A percentile compares a stretch with the other conserved stretches of the same genome.
Evolutionary conservation across 1,140 invertebrate species (phyloP).

Genomic region (Aethina tumida): DNA sequence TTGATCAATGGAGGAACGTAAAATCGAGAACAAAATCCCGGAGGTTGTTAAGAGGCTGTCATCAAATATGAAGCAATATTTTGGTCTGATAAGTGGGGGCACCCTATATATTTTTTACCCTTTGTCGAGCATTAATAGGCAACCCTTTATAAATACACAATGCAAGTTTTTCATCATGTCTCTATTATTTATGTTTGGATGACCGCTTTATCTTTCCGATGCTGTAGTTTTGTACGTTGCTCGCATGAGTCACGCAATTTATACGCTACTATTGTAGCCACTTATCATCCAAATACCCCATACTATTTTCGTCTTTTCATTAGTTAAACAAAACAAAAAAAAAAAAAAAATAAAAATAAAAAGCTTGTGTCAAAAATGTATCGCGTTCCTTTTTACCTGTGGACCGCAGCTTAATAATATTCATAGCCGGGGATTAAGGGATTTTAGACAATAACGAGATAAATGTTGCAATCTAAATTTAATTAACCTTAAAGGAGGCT

Average conservation of each 20-base stretch:
- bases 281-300: no score
- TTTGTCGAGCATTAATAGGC: slow-evolving; percentile 26
- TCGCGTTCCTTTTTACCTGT: no score
- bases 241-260: slow-evolving; percentile 27
- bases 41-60: slow-evolving; percentile 21
- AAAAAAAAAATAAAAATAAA: no score
- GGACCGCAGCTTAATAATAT: no score
- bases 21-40: slow-evolving; percentile 24
- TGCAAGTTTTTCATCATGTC: slow-evolving; percentile 30
- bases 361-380: no score
- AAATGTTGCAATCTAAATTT: no score
- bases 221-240: slow-evolving; percentile 15
- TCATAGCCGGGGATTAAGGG: no score
- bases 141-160: slow-evolving; percentile 30
- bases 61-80: slow-evolving; percentile 25
- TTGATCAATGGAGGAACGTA: slow-evolving; percentile 17
- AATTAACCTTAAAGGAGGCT: no score
- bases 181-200: slow-evolving; percentile 29
- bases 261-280: no score
- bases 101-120: slow-evolving; percentile 20
- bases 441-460: no score
- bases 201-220: slow-evolving; percentile 27
- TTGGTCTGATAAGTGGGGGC: slow-evolving; percentile 21
- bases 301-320: no score
- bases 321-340: no score